Conservation (phyloP, 2,797 vertebrate genomes). For the Triplophysa yarkandensis region DNA sequence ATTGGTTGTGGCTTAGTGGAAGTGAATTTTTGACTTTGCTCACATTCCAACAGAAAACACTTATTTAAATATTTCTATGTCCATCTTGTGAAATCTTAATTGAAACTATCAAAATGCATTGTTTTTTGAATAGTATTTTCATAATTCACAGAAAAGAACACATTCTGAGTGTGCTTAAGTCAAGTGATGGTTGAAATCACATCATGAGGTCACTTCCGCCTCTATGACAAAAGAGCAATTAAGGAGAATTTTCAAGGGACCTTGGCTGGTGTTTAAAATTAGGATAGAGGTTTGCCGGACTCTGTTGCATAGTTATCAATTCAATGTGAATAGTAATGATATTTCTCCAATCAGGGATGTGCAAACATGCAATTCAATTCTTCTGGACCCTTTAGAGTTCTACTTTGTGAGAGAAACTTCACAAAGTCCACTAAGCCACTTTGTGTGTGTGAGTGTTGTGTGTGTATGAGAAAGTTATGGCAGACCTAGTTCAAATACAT, state of each 20-base stretch:
- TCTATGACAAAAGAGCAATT: conserved; percentile 68
- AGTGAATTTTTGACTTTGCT: conserved; percentile 15
- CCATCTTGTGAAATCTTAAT: neutral
- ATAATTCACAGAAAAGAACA: conserved; percentile 52
- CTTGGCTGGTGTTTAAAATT: conserved; percentile 63
- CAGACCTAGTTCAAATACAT: conserved; percentile 40
- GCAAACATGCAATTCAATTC: conserved; percentile 26
- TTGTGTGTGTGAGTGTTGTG: conserved; percentile 22
- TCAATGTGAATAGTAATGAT: conserved; percentile 41
- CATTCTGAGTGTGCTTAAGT: conserved; percentile 52
- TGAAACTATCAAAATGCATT: neutral
- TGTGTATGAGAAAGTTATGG: conserved; percentile 46
- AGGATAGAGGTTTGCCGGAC: conserved; percentile 53
- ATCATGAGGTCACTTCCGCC: conserved; percentile 58
- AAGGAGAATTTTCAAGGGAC: conserved; percentile 56
- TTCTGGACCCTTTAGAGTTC: conserved; percentile 4
- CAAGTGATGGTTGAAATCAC: conserved; percentile 58
- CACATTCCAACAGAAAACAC: neutral
- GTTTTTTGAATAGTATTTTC: conserved; percentile 9
- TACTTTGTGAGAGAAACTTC: conserved; percentile 9
- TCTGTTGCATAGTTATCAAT: conserved; percentile 52
- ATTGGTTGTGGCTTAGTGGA: conserved; percentile 20
- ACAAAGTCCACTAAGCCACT: conserved; percentile 32
- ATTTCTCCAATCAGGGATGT: conserved; percentile 21
- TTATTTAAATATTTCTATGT: conserved; percentile 60